Percentiles rank a stretch among this genome's conserved stretches.
These are phyloP conservation scores for Anoura caudifer DNA, from an alignment of 2,113 vertebrate species.

Conservation along the genomic window DNA sequence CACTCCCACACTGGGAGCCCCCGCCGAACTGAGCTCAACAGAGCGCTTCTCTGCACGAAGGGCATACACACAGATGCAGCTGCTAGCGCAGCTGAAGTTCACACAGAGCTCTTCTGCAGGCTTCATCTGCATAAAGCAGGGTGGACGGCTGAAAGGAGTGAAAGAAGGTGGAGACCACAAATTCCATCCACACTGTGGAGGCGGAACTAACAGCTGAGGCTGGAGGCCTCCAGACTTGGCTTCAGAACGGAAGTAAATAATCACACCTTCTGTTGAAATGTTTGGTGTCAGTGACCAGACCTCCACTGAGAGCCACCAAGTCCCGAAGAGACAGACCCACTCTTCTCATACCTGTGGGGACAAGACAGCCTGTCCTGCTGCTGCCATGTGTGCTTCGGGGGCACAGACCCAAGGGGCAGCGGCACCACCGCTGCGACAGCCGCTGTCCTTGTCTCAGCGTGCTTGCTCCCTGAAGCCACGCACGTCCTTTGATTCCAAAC, in stretches of 20 bases:
- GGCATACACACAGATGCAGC: neutral
- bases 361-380: neutral
- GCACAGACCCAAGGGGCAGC: neutral
- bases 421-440: neutral
- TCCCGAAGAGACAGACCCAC: neutral
- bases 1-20: rapidly evolving
- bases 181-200: neutral
- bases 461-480: neutral
- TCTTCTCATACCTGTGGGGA: neutral
- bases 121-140: neutral
- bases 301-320: neutral
- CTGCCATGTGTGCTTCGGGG: neutral
- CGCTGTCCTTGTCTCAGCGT: neutral
- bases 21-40: neutral
- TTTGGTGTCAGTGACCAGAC: neutral
- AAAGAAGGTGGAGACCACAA: neutral
- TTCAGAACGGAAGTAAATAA: neutral
- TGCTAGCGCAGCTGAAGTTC: slow-evolving; percentile 29
- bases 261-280: neutral
- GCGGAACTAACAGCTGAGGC: neutral
- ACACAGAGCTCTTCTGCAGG: slow-evolving; percentile 1
- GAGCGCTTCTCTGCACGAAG: neutral
- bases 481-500: neutral
- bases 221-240: neutral
- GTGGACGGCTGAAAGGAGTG: neutral